phyloP scores from a whole-genome alignment of 2,888 invertebrate genomes.

The Drosophila diplacantha region DNA sequence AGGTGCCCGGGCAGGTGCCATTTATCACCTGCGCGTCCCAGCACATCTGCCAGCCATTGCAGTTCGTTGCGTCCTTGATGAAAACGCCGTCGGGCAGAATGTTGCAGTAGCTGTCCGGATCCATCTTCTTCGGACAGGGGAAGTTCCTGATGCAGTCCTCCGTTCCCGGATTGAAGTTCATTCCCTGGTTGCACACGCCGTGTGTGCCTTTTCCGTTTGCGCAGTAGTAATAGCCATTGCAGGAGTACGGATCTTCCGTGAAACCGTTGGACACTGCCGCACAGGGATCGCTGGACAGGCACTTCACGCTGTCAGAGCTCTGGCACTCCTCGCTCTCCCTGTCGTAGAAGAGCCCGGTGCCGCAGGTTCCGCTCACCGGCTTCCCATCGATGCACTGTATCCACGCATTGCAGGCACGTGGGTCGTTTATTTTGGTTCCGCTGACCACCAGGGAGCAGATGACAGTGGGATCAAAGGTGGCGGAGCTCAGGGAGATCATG shows the following conservation, averaged over 20 bases:
- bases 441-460: slow-evolving; percentile 60
- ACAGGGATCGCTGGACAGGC: slow-evolving; percentile 70
- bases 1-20: slow-evolving; percentile 64
- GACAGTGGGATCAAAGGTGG: slow-evolving; percentile 59
- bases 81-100: slow-evolving; percentile 73
- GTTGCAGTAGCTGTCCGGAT: slow-evolving; percentile 70
- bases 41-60: slow-evolving; percentile 66
- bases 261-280: slow-evolving; percentile 60
- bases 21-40: slow-evolving; percentile 52
- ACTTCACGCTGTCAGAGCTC: slow-evolving; percentile 46
- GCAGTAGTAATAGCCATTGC: slow-evolving; percentile 73
- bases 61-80: slow-evolving; percentile 52
- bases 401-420: slow-evolving; percentile 67
- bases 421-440: slow-evolving; percentile 72
- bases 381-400: slow-evolving; percentile 62
- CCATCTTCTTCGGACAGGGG: slow-evolving; percentile 51
- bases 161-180: slow-evolving; percentile 64
- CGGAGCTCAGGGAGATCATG: slow-evolving; percentile 8
- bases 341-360: slow-evolving; percentile 61
- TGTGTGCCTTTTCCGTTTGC: slow-evolving; percentile 50
- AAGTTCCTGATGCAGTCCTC: slow-evolving; percentile 60
- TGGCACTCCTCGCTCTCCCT: slow-evolving; percentile 57
- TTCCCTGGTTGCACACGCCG: slow-evolving; percentile 60
- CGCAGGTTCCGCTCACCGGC: slow-evolving; percentile 61
- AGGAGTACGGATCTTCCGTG: slow-evolving; percentile 67